Evolutionary conservation across 2,888 invertebrate species (phyloP).

Genomic region (Omphaloscelis lunosa): DNA sequence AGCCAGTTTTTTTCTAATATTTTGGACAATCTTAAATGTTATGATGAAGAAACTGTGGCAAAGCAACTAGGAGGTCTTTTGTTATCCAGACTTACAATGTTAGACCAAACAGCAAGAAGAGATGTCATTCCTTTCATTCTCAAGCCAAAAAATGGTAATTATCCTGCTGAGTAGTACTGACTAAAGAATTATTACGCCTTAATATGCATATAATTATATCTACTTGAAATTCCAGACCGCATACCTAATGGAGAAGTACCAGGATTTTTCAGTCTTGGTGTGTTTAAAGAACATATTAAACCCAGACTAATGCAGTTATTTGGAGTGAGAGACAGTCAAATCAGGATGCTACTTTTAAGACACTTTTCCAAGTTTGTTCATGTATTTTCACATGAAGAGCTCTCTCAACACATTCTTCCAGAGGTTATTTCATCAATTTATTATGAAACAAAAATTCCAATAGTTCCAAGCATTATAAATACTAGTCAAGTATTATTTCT

Average conservation of each 20-base stretch:
- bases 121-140: constrained; percentile 93
- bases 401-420: constrained; percentile 95
- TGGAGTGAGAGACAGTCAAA: constrained; percentile 95
- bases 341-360: constrained; percentile 93
- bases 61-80: constrained; percentile 94
- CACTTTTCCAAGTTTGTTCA: constrained; percentile 95
- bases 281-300: constrained; percentile 94
- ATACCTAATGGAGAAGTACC: constrained; percentile 83
- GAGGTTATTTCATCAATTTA: constrained; percentile 87
- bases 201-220: not conserved
- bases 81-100: constrained; percentile 95
- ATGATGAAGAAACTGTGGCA: constrained; percentile 95
- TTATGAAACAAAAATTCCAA: not conserved
- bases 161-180: not conserved
- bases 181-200: not conserved
- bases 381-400: constrained; percentile 93
- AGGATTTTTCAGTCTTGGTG: constrained; percentile 92
- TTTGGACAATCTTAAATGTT: constrained; percentile 92
- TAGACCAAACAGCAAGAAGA: constrained; percentile 95
- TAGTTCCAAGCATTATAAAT: not conserved
- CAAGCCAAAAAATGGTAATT: constrained; percentile 92
- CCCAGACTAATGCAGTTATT: constrained; percentile 95
- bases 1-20: constrained; percentile 94
- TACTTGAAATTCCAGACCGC: constrained; percentile 79
- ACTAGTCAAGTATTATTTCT: not conserved